Evolutionary conservation across 2,888 invertebrate genomes (phyloP).

Genomic region (Choreutis nemorana): DNA sequence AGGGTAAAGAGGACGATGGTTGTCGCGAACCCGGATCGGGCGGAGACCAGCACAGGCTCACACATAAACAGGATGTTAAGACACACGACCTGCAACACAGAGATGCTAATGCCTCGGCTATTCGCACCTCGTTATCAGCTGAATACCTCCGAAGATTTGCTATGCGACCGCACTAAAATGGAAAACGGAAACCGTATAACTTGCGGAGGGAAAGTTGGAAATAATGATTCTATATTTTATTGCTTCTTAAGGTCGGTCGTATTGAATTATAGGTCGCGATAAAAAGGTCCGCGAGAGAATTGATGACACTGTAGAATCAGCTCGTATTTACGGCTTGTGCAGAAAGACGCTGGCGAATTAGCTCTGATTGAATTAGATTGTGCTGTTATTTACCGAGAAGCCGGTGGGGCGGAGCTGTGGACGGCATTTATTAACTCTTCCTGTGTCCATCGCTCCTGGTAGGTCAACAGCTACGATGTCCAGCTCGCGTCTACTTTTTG

Average conservation of each 20-base stretch:
- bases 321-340: too few species aligned
- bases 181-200: constrained; percentile 8
- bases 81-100: constrained; percentile 9
- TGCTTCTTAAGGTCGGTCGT: constrained; percentile 2
- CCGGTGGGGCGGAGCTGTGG: too few species aligned
- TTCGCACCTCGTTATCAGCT: constrained; percentile 24
- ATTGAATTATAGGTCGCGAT: too few species aligned
- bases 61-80: constrained; percentile 1
- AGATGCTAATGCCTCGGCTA: constrained; percentile 8
- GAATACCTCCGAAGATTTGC: constrained; percentile 21
- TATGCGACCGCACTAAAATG: constrained; percentile 19
- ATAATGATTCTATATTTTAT: constrained; percentile 4
- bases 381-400: too few species aligned
- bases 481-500: constrained; percentile 10
- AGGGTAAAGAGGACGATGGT: constrained; percentile 17
- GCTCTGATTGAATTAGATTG: too few species aligned
- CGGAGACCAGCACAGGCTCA: neutral
- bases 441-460: constrained; percentile 19
- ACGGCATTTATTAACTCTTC: constrained; percentile 19
- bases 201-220: constrained; percentile 1
- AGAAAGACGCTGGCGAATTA: too few species aligned
- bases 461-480: constrained; percentile 20
- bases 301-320: too few species aligned
- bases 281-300: too few species aligned
- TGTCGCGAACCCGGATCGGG: constrained; percentile 7